Evolutionary conservation across 1,140 invertebrate genomes (phyloP), one percentile per base, ranked within the genome.

Genomic region (Anthonomus grandis): DNA sequence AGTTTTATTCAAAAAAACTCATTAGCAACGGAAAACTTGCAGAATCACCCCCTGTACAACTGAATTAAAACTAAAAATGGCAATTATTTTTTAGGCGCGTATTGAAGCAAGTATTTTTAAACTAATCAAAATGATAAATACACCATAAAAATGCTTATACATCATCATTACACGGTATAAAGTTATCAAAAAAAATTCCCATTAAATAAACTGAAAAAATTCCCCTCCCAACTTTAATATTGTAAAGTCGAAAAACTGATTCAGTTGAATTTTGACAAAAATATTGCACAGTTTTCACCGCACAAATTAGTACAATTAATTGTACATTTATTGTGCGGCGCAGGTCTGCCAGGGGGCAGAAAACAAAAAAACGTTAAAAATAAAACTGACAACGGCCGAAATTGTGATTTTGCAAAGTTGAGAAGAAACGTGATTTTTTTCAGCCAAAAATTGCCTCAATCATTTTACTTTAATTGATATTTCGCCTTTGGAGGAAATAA

Each of bases 81-180:
- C 54, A 48, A 47, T 48, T 39, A 41, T 24, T 56, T 49, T 48
- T 55, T 55, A 55, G 44, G 44, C 41, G 24, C 52, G 34, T n/a
- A n/a, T 25, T 39, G 31, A 55, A 55, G 52, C 52, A 55, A 46
- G 41, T 44, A 45, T 10, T 55, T 54, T 55, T 37, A 46, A 56
- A 56, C 36, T 24, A 38, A 56, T 37, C 13, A 18, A 17, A 15
- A 9, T 39, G 48, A 56, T 56, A 56, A 56, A 47, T 47, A 56
- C 54, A 56, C 19, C 17, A 41, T 56, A 48, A 56, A 48, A 56
- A 56, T 56, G 42, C 54, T 56, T 56, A 45, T 45, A 56, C 45
- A 56, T 47, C 25, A 34, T 56, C 49, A 56, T 38, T 45, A 23
- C 19, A 47, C 21, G 47, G 21, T 12, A 56, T 45, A 54, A 18